Evolutionary conservation across 1,140 invertebrate genomes (phyloP), one percentile per base, ranked within the genome.

Genomic region (Brachionus angularis): DNA sequence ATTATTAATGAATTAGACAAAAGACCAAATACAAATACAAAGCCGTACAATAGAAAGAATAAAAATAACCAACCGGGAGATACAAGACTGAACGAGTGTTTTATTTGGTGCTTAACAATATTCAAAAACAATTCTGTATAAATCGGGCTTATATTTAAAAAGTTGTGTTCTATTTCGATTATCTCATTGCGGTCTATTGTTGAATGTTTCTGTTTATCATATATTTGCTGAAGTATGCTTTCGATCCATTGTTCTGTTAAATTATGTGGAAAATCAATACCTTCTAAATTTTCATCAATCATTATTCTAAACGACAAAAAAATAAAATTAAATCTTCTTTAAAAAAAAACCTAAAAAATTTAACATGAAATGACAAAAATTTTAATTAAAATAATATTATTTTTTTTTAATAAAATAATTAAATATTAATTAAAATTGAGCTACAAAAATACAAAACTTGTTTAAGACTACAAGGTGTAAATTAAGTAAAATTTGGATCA

Each of bases 1-100:
- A 90, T 90, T 1, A 96, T 92, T 7, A 94, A 81, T 4, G 86
- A 85, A 78, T 96, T 96, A 0, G 92, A 92, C 16, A 91, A 79
- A 7, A 93, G 83, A 2, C 90, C 90, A 23, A 88, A 81, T 0
- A 87, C 5, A 23, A 46, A 47, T 23, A 67, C 36, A 25, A 67
- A 10, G n/a, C 62, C 62, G 27, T 34, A 67, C 23, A 67, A 18
- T 27, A 67, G 21, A 1, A 33, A 47, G 25, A 67, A 67, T 10
- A 36, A 12, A 31, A 58, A 27, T 39, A 58, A 21, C 1, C 10
- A 21, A 7, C 7, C 18, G 21, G 7, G 21, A 39, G 53, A 58
- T 23, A 58, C 33, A 23, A 58, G 23, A 39, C 34, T 39, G 14
- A 58, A 58, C 14, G 53, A 58, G 27, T 39, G 36, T 39, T 58